phyloP scores from a whole-genome alignment of 2,113 vertebrate species.

The Sisor rabdophorus region DNA sequence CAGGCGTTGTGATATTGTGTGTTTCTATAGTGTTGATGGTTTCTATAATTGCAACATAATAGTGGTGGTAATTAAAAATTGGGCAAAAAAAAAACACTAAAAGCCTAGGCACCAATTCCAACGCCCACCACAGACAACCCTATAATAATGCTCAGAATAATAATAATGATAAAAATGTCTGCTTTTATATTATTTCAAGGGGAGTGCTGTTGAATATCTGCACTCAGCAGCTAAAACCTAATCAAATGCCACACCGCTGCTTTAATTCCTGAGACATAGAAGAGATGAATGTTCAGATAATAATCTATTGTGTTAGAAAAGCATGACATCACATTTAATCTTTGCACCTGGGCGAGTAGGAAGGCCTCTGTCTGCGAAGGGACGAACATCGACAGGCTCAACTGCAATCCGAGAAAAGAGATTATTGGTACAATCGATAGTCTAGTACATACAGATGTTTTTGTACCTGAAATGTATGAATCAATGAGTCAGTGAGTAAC shows the following conservation, averaged over 20 bases:
- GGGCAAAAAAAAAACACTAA: too few species aligned
- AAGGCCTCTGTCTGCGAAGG: slow-evolving; percentile 86
- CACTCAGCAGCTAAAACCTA: not conserved
- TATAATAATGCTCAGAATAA: not conserved
- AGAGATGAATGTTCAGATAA: not conserved
- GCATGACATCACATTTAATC: slow-evolving; percentile 17
- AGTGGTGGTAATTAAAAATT: too few species aligned
- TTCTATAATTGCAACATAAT: too few species aligned
- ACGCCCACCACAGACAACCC: too few species aligned
- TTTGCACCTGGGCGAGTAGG: slow-evolving; percentile 87
- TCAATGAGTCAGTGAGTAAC: too few species aligned
- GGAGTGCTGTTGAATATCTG: not conserved
- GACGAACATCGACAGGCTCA: slow-evolving; percentile 90
- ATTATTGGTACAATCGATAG: not conserved
- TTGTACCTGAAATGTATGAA: too few species aligned
- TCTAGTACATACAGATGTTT: too few species aligned
- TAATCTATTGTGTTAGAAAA: not conserved
- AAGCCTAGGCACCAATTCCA: too few species aligned
- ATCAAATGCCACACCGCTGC: not conserved
- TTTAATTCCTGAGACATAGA: not conserved
- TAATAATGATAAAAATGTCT: not conserved
- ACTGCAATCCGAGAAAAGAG: slow-evolving; percentile 68
- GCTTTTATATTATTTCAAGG: not conserved
- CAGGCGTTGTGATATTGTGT: too few species aligned
- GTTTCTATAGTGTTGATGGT: too few species aligned